Base-by-base conservation (phyloP, 1,140 invertebrate species). In the Drosophila ohnishii region DNA sequence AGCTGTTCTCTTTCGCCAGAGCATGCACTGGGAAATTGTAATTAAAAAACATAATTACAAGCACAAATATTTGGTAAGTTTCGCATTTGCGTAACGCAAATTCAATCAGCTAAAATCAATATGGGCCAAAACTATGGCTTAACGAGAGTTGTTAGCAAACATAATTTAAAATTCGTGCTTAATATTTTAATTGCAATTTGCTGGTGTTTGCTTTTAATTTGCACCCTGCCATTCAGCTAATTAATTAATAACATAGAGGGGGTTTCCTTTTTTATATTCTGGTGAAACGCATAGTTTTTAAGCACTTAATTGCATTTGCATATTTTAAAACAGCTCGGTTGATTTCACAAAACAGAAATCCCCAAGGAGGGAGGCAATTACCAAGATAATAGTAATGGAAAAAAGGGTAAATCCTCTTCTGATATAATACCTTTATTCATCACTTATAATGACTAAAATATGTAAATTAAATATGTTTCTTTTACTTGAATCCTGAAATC, bases 101-200 rank as follows among this genome's bases (percentile, higher is more conserved):
- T 70, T 47, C 65, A 71, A 70, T 70, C 67, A 50, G 42, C 28
- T 37, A 35, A 48, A 69, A 70, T 70, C 51, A 40, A 71, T 58
- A 71, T 45, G 16, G 51, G 42, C 42, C 22, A 48, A 42, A 70
- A 71, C 51, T 47, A 70, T 39, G 4, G 64, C 5, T 14, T 39
- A 48, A 70, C n/a, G 45, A 28, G 25, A 30, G 45, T 53, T 51
- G 62, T 53, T 51, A 2, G 60, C 30, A 34, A 66, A 53, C 45
- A 28, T 22, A 28, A 53, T 69, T 53, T 30, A 40, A 71, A 57
- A 67, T 42, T 69, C 28, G 25, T 57, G 34, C 34, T 40, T 40
- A 58, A 58, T 19, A 58, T 58, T 58, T 30, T 57, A 69, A 57
- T 70, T 71, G 64, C 28, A 39, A 25, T 34, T 58, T 30, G 19